phyloP scores from a whole-genome alignment of 2,797 vertebrate genomes.

The Oreochromis grahami region DNA sequence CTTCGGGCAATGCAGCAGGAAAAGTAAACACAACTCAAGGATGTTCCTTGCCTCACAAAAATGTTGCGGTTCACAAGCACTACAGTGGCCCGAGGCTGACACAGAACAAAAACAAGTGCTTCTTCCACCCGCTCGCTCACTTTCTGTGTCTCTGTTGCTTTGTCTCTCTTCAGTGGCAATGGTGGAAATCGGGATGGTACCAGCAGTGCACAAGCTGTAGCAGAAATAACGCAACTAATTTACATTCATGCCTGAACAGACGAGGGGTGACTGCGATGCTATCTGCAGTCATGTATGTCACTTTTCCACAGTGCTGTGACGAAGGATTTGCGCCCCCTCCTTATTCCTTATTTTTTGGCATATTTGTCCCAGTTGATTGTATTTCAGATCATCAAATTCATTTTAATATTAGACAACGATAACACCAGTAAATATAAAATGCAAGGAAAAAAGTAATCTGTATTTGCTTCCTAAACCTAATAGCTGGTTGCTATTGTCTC shows the following conservation, averaged over 20 bases:
- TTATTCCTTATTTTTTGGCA: background rate
- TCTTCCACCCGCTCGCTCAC: background rate
- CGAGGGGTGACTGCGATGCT: background rate
- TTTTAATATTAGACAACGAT: background rate
- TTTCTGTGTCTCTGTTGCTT: conserved; percentile 3
- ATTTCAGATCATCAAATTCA: background rate
- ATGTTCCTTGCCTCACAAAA: conserved; percentile 55
- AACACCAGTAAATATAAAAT: background rate
- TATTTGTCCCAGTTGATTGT: background rate
- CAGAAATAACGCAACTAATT: conserved; percentile 18
- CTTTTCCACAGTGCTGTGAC: background rate
- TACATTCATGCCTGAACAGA: background rate
- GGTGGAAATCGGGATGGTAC: background rate
- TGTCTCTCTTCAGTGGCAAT: background rate
- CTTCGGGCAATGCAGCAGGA: conserved; percentile 48
- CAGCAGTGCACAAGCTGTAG: background rate
- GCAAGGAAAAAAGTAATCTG: background rate
- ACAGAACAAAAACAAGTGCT: conserved; percentile 47
- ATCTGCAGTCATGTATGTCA: background rate
- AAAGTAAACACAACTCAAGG: conserved; percentile 66
- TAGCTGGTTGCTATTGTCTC: background rate
- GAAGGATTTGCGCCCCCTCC: background rate
- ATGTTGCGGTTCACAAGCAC: conserved; percentile 46
- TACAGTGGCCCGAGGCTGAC: conserved; percentile 41
- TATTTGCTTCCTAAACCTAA: background rate